Evolutionary conservation across 2,888 invertebrate genomes (phyloP), one percentile per base, ranked within the genome.

Genomic region (Orchestes rusci): DNA sequence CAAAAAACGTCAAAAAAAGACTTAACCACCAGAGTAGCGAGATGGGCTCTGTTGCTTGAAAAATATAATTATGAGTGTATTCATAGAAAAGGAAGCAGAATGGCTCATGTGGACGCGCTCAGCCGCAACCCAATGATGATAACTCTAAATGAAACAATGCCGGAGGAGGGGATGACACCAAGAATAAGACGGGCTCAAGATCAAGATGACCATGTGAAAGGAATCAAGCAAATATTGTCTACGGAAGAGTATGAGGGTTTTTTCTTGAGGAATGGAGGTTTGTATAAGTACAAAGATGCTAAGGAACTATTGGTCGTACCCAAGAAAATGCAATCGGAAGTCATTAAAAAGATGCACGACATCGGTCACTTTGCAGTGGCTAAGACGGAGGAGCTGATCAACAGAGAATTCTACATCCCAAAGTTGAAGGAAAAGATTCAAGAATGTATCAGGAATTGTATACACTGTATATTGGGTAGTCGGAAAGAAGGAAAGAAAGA

Each of bases 271-370:
- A 35, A 46, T 41, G 53, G 47, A 19, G 27, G 61, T 28, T 18
- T 61, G 2, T 59, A 55, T 43, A 59, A 57, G 31, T 48, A 44
- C 40, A 45, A 39, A 29, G 36, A 52, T 27, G 52, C 45, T 27
- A 19, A 20, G 45, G 45, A 53, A 38, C 32, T 57, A 16, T 12
- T 55, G 19, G 56, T 54, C 0, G 55, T 66, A 17, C 67, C 67
- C 1, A 57, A 51, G 15, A 12, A 16, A 7, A 60, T 70, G 61
- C 56, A 63, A 43, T 45, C 39, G 3, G 59, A 66, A 41, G 56
- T 68, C 2, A 65, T 68, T 2, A 52, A 50, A 23, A 56, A 47
- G n/a, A 52, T 53, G 1, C 66, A 67, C 45, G 59, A 59, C 18
- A 52, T 53, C 16, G 63, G 65, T 17, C 64, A 66, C 53, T 65